phyloP scores from a whole-genome alignment of 2,113 vertebrate genomes.

The Marmota flaviventris region DNA sequence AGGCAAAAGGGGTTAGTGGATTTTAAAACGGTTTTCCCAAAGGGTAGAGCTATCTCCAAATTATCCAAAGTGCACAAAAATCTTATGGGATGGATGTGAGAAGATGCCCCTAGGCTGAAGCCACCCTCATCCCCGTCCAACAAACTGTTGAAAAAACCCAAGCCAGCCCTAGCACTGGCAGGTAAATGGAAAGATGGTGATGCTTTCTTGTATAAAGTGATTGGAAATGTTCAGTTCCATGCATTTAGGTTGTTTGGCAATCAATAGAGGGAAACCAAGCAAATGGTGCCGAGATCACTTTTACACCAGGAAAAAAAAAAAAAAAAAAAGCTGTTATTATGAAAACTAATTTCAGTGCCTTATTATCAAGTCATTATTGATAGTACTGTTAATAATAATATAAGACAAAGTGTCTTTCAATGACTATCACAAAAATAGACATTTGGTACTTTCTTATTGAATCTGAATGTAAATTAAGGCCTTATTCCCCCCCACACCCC shows the following conservation, averaged over 20 bases:
- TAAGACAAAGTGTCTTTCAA: not conserved
- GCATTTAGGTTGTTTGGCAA: not conserved
- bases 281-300: not conserved
- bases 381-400: not conserved
- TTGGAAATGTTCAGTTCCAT: not conserved
- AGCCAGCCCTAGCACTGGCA: not conserved
- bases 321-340: not conserved
- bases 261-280: not conserved
- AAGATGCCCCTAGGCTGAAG: not conserved
- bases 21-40: not conserved
- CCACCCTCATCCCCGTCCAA: not conserved
- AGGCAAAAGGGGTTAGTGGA: not conserved
- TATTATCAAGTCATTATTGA: not conserved
- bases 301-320: not conserved
- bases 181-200: conserved; percentile 55
- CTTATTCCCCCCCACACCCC: not conserved
- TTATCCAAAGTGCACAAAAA: not conserved
- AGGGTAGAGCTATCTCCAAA: not conserved
- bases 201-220: not conserved
- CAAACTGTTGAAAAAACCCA: not conserved
- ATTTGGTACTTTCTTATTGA: conserved; percentile 22
- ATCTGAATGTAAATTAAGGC: not conserved
- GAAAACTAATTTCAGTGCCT: conserved; percentile 32
- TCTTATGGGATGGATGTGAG: not conserved
- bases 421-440: not conserved